phyloP scores from a whole-genome alignment of 2,113 vertebrate species.

The Dipodomys merriami region DNA sequence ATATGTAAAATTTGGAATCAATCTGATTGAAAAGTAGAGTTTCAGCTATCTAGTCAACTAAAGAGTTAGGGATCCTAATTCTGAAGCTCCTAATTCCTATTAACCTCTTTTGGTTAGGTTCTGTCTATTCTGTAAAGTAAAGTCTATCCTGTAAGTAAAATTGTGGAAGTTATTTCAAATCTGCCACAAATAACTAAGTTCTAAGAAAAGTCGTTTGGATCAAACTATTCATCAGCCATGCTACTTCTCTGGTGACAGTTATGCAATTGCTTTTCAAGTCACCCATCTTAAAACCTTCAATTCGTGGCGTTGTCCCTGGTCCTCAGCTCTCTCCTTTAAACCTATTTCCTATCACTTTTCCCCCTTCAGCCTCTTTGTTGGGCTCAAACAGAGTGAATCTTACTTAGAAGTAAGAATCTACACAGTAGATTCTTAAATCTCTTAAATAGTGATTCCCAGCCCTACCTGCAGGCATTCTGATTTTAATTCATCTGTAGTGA shows the following conservation, averaged over 20 bases:
- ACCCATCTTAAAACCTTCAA: not conserved
- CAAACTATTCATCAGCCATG: not conserved
- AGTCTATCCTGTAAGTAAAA: not conserved
- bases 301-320: not conserved
- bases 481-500: not conserved
- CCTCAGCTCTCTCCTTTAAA: not conserved
- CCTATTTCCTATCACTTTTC: not conserved
- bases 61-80: not conserved
- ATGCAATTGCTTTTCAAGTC: not conserved
- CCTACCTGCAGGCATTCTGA: not conserved
- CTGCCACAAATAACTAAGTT: not conserved
- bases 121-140: not conserved
- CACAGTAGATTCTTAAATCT: not conserved
- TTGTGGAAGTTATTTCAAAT: constrained; percentile 14
- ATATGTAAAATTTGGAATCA: not conserved
- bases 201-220: constrained; percentile 36
- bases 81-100: not conserved
- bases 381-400: not conserved
- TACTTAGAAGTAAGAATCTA: not conserved
- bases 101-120: not conserved
- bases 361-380: not conserved
- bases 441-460: not conserved
- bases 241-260: constrained; percentile 34
- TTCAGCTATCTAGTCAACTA: not conserved
- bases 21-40: not conserved